Base-by-base conservation (phyloP, 2,797 vertebrate species). In the Brachymystax lenok region DNA sequence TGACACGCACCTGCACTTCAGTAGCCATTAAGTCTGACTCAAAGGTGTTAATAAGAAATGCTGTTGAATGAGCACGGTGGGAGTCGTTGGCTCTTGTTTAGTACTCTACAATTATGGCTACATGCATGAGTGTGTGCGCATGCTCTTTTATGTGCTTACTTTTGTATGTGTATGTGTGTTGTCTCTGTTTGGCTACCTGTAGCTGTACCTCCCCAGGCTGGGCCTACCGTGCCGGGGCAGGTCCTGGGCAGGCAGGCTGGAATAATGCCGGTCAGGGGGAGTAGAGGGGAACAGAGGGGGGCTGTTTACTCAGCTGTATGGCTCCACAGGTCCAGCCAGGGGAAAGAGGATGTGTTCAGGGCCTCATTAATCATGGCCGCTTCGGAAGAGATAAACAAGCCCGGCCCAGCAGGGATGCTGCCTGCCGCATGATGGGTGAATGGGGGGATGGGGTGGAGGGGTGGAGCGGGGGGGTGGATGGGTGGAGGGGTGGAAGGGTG, bases 291-390 rank as follows among this genome's bases (percentile, higher is more conserved):
- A 46, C 51, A 35, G 56, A 14, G 52, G 56, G 19, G 56, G 85
- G 75, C 75, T 97, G 91, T 98, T 98, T 97, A 94, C 92, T 96
- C 97, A 98, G 97, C 97, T 98, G 96, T 85, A 87, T 82, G 77
- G 83, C 91, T 92, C 91, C 82, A 85, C 64, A 75, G 89, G 84
- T 94, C 93, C 89, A 83, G 92, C 94, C 93, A 94, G 95, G 92
- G 89, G 85, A 51, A 88, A 93, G 92, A 95, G 96, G 93, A 94
- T 92, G 91, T 93, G 93, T 95, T 93, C 92, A 89, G 92, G 86
- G 93, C 87, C 94, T 95, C 96, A 96, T 97, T 95, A 96, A 97
- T 98, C 96, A 96, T 92, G 86, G 87, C 89, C 75, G 92, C 91
- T 94, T 92, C 93, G 82, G 92, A 94, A 93, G 94, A 95, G 93